Evolutionary conservation across 1,140 invertebrate genomes (phyloP).

Genomic region (Aporrectodea caliginosa): DNA sequence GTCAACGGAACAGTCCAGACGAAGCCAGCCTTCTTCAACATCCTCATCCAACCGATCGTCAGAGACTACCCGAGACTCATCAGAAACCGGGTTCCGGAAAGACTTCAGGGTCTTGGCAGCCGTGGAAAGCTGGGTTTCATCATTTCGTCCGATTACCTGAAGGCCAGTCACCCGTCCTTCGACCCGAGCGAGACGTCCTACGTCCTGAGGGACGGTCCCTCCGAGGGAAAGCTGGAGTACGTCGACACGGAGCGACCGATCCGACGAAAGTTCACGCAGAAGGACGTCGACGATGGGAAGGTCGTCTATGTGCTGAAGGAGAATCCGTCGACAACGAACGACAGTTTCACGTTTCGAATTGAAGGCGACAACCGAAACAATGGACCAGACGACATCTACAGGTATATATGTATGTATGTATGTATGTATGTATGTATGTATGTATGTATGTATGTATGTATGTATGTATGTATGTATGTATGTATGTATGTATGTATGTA

Average conservation of each 20-base stretch:
- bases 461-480: not conserved
- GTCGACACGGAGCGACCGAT: constrained; percentile 42
- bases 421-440: constrained; percentile 7
- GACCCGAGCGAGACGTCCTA: constrained; percentile 45
- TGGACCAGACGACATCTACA: not conserved
- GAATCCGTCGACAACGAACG: constrained; percentile 42
- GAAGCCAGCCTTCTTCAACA: constrained; percentile 48
- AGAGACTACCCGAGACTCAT: constrained; percentile 48
- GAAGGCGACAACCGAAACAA: constrained; percentile 38
- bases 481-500: not conserved
- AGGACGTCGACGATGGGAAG: constrained; percentile 67
- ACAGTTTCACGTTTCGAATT: constrained; percentile 49
- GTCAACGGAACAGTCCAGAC: constrained; percentile 46
- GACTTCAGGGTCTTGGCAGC: constrained; percentile 44
- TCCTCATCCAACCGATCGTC: constrained; percentile 37
- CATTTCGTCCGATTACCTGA: constrained; percentile 43
- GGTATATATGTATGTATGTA: constrained; percentile 1
- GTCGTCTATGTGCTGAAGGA: constrained; percentile 50
- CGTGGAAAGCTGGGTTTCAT: constrained; percentile 43
- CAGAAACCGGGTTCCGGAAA: constrained; percentile 42
- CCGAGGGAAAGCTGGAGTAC: constrained; percentile 48
- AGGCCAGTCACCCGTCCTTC: constrained; percentile 41
- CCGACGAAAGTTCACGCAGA: constrained; percentile 65
- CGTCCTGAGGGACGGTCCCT: constrained; percentile 43
- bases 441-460: constrained; percentile 7